phyloP scores from a whole-genome alignment of 2,888 invertebrate species.

The Autographa pulchrina region DNA sequence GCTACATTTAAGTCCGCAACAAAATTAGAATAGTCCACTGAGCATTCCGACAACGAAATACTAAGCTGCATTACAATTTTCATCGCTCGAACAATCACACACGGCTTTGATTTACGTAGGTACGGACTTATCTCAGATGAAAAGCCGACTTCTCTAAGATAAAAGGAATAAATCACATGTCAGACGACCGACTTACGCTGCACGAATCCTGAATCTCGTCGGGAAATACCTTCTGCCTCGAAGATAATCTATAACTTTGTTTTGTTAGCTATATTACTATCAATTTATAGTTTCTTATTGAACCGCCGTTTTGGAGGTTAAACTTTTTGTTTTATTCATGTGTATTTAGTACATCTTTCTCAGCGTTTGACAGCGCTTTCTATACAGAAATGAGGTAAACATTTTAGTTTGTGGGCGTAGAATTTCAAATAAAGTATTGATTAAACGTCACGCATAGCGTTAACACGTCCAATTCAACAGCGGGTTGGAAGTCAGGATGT shows the following conservation, averaged over 20 bases:
- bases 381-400: constrained; percentile 1
- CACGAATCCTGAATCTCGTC: constrained; percentile 62
- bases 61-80: constrained; percentile 73
- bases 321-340: constrained; percentile 26
- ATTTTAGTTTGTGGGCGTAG: background rate
- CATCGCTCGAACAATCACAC: constrained; percentile 74
- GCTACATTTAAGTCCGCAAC: constrained; percentile 41
- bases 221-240: constrained; percentile 61
- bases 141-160: constrained; percentile 80
- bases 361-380: background rate
- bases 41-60: constrained; percentile 35
- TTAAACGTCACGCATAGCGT: constrained; percentile 5
- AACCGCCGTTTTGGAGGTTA: constrained; percentile 31
- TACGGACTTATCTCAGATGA: constrained; percentile 77
- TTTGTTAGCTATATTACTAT: constrained; percentile 58
- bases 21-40: constrained; percentile 51
- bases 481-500: constrained; percentile 31
- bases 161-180: constrained; percentile 86
- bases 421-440: background rate
- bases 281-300: constrained; percentile 59
- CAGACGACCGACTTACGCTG: constrained; percentile 81
- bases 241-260: constrained; percentile 63
- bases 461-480: background rate
- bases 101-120: constrained; percentile 82
- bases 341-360: constrained; percentile 11